Conservation (phyloP, 2,888 invertebrate genomes). For the Drosophila neotestacea region DNA sequence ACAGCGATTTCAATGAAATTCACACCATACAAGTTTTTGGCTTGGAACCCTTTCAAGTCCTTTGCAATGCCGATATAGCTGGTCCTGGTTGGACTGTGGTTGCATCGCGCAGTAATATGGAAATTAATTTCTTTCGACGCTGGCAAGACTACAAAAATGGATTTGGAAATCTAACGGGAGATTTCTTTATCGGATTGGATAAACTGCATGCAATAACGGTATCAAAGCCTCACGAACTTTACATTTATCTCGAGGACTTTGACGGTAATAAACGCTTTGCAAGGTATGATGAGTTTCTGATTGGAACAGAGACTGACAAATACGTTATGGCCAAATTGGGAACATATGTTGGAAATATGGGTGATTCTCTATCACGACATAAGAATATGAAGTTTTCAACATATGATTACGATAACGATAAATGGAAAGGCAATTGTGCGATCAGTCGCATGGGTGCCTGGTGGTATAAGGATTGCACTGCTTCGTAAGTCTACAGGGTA, state of each 20-base stretch:
- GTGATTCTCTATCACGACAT: slow-evolving; percentile 89
- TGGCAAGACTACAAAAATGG: no score
- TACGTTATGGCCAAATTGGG: slow-evolving; percentile 89
- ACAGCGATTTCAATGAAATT: no score
- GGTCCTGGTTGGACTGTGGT: slow-evolving; percentile 88
- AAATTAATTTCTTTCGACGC: no score
- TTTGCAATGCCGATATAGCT: slow-evolving; percentile 9
- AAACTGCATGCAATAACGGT: no score
- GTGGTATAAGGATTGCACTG: slow-evolving; percentile 90
- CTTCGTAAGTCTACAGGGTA: slow-evolving; percentile 4
- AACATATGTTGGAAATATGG: slow-evolving; percentile 85
- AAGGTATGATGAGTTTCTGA: slow-evolving; percentile 88
- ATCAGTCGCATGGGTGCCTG: slow-evolving; percentile 89
- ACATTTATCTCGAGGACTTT: slow-evolving; percentile 87
- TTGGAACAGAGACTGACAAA: slow-evolving; percentile 88
- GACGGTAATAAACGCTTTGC: slow-evolving; percentile 87
- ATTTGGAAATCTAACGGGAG: no score
- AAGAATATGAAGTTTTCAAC: slow-evolving; percentile 90
- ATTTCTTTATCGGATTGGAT: no score
- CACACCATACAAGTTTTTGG: no score
- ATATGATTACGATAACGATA: slow-evolving; percentile 88
- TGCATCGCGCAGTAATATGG: slow-evolving; percentile 67
- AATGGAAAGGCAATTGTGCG: slow-evolving; percentile 88
- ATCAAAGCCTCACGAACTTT: no score
- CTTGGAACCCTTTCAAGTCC: slow-evolving; percentile 5